Base-by-base conservation (phyloP, 2,113 vertebrate genomes). In the Callopanchax toddi region DNA sequence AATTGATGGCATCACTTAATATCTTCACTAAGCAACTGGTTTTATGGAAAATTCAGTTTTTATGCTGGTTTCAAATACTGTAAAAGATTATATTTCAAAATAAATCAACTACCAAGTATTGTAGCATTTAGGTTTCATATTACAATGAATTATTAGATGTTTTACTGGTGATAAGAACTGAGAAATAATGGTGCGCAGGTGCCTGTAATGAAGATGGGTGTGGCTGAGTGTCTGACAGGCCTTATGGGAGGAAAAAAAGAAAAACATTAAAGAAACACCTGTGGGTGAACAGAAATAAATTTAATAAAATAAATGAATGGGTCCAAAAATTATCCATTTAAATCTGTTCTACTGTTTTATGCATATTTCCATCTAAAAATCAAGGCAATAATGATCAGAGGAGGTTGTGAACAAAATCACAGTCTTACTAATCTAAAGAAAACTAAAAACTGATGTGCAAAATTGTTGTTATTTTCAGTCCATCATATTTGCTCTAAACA, bases 201-300 rank as follows among this genome's bases (percentile, higher is more conserved):
- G 70, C 44, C 65, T 64, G 21, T 22, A 53, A 12, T 53, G 34
- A 29, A 57, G 23, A 29, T 5, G 20, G 56, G 20, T 32, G 26
- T n/a, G 20, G 53, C 21, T 43, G 4, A 10, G 37, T 16, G 57
- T 44, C 11, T 25, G 22, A 34, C 39, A 45, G 26, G 5, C 13
- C 36, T 16, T 18, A 36, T 17, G 64, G 16, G 43, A 17, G 6
- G 16, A 20, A 45, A 16, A 53, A 11, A 39, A 21, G 21, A 13
- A 13, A 22, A 37, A 20, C 22, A 51, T 8, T 6, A 21, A 22
- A 36, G 11, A 53, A 8, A 61, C 22, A 7, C 32, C 1, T 59
- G 59, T 17, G 17, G 40, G 20, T 48, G 39, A n/a, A 53, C n/a
- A n/a, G 18, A 20, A n/a, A 26, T 13, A 15, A 1, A 2, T 3